Evolutionary conservation across 2,888 invertebrate genomes (phyloP), one percentile per base, ranked within the genome.

Genomic region (Argynnis bischoffii): DNA sequence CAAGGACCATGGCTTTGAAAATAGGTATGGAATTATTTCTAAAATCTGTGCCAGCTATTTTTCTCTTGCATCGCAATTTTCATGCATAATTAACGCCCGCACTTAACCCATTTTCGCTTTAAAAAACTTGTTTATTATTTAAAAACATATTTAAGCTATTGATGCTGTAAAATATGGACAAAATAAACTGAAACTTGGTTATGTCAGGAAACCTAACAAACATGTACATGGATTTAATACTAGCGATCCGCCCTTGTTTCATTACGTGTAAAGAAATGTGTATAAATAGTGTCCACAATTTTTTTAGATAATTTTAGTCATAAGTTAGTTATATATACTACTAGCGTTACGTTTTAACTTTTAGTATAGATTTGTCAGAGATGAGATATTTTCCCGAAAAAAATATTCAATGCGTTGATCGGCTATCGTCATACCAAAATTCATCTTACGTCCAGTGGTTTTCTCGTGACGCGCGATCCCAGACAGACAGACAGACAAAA

Each of bases 101-200:
- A 59, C 59, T 59, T 59, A 59, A 59, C 59, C 59, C 16, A 59
- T 59, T 59, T 59, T 48, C 59, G 59, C 26, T 59, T 59, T 59
- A 13, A 59, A 59, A 48, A 59, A 48, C 48, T 48, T 59, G 26
- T 59, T 48, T 59, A 57, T 48, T 26, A 59, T 41, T 41, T 8
- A 59, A 48, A 47, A 59, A 59, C 59, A 21, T 48, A 59, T 26
- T 59, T 59, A 48, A 48, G 48, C 26, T 59, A 59, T 48, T 47
- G 47, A 59, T 59, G 47, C 48, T 48, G 6, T 48, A 26, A 48
- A 48, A 31, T 57, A 57, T 26, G 26, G n/a, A 31, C 16, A 16
- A n/a, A n/a, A 53, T 55, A 35, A 11, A 26, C 11, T 31, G 11
- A 26, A 53, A 26, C 13, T 21, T 13, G 26, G 13, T 14, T 14